Evolutionary conservation across 1,140 invertebrate species (phyloP), one percentile per base, ranked within the genome.

Genomic region (Leptopilina clavipes): DNA sequence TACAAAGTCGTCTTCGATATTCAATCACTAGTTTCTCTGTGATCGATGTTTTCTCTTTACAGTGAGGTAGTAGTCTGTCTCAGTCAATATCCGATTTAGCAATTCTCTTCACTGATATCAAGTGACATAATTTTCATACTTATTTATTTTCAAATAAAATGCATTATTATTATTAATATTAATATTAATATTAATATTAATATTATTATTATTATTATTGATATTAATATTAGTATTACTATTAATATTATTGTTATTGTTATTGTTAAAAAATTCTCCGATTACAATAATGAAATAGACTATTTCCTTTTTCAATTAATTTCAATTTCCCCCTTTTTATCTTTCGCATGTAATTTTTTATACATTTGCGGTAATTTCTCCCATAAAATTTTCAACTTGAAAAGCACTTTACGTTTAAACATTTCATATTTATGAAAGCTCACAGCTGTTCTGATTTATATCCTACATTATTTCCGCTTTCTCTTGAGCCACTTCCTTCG

Each of bases 31-130:
- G 65, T 70, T 80, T 75, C 44, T 9, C 74, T 45, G 72, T 75
- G 78, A 43, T 82, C 76, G 70, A 73, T 72, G 14, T 78, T 80
- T 31, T 1, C 72, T 54, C 72, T 72, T 80, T 73, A 81, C 59
- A 70, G 79, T 82, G 74, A 72, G 54, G 6, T 17, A 52, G 3
- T 52, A 8, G 12, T 12, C 7, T 59, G 12, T 59, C 56, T 25
- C 22, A 59, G 56, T 25, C 56, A 25, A 59, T 59, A 59, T 59
- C 19, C 11, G 19, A 3, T 65, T 11, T 14, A 22, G 6, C 19
- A 31, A 11, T 65, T 19, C n/a, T n/a, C n/a, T n/a, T n/a, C n/a
- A 1, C 10, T 52, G 48, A 52, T 17, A 52, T 52, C 48, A n/a
- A n/a, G n/a, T 17, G 14, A 52, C 48, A 45, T 45, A 52, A 52